These are phyloP conservation scores for Phoenicopterus ruber DNA, from an alignment of 2,113 vertebrate species.

Conservation along the genomic window DNA sequence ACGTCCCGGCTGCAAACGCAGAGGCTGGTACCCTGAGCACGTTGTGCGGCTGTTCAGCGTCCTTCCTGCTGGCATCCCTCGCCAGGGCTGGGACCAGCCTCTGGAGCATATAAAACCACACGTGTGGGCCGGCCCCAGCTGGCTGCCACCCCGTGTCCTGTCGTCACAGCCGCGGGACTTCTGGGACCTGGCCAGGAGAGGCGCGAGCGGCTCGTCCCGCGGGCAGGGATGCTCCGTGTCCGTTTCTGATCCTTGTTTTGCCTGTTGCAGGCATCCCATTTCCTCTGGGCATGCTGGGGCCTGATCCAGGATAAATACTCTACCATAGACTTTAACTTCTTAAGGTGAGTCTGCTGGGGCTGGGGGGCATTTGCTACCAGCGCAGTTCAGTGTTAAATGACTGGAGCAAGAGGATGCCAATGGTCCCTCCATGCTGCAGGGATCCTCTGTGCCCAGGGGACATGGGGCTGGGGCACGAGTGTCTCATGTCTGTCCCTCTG, in stretches of 20 bases:
- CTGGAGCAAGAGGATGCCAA: not conserved
- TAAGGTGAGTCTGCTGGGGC: conserved; percentile 75
- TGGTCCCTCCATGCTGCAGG: fast-evolving
- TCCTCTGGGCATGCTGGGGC: conserved; percentile 97
- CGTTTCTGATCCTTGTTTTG: not conserved
- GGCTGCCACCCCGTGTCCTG: not conserved
- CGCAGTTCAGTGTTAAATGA: fast-evolving
- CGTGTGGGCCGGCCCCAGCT: not conserved
- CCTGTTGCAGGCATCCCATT: conserved; percentile 88
- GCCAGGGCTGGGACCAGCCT: not conserved
- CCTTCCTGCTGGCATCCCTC: not conserved
- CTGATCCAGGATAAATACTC: conserved; percentile 97
- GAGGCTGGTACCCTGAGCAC: not conserved
- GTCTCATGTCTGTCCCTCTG: not conserved
- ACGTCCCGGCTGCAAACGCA: fast-evolving
- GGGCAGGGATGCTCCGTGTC: not conserved
- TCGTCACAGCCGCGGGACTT: not conserved
- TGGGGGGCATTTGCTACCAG: not conserved
- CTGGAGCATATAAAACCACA: fast-evolving
- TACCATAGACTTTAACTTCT: conserved; percentile 93
- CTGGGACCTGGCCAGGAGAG: not conserved
- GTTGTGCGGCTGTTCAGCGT: not conserved
- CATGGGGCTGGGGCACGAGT: fast-evolving
- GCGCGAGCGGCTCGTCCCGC: fast-evolving
- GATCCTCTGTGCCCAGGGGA: not conserved